These are phyloP conservation scores for Mongoloraphidia duomilia DNA, from an alignment of 2,888 invertebrate species.

Conservation along the genomic window DNA sequence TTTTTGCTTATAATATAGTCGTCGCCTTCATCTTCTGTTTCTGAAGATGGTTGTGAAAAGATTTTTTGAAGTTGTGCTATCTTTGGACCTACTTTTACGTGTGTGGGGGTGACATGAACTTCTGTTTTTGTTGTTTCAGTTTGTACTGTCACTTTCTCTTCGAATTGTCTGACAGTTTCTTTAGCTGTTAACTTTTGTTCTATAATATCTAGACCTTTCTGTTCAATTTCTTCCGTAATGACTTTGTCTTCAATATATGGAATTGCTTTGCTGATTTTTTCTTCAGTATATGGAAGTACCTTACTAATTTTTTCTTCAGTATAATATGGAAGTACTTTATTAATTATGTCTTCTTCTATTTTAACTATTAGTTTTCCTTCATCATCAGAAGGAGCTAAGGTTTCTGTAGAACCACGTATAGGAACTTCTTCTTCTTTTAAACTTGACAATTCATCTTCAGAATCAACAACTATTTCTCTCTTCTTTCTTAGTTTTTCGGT, in stretches of 20 bases:
- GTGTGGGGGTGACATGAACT: constrained; percentile 11
- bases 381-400: constrained; percentile 28
- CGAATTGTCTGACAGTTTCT: constrained; percentile 3
- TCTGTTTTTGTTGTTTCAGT: constrained; percentile 19
- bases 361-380: constrained; percentile 21
- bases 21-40: constrained; percentile 19
- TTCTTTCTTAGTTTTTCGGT: constrained; percentile 23
- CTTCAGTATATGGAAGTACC: too few relatives aligned
- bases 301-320: not conserved
- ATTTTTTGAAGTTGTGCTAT: constrained; percentile 34
- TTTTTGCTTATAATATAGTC: constrained; percentile 1
- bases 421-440: constrained; percentile 27
- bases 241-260: constrained; percentile 8
- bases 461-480: constrained; percentile 24
- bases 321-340: constrained; percentile 7
- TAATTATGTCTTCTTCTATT: constrained; percentile 14
- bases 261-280: too few relatives aligned
- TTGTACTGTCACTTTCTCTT: constrained; percentile 11
- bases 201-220: not conserved
- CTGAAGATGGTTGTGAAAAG: constrained; percentile 25
- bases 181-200: not conserved
- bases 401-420: constrained; percentile 26
- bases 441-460: constrained; percentile 30
- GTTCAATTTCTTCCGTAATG: constrained; percentile 12
- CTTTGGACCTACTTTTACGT: constrained; percentile 30